Percentiles rank a stretch among this genome's conserved stretches.
These are phyloP conservation scores for Caenorhabditis sulstoni DNA, from an alignment of 2,888 invertebrate species.

Conservation along the genomic window DNA sequence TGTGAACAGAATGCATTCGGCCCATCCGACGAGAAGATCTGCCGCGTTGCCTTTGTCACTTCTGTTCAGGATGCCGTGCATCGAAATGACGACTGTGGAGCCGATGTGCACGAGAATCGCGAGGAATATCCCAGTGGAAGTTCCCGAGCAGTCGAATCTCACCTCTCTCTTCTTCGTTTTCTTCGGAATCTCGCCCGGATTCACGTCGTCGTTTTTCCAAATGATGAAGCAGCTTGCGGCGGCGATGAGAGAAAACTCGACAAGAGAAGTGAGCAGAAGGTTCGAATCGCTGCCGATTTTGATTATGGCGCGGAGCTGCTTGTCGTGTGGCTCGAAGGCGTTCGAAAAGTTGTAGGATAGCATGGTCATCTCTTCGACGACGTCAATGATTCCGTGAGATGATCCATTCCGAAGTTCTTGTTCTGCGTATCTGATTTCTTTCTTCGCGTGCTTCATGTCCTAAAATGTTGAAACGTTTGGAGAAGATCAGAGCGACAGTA, in stretches of 20 bases:
- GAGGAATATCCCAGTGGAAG: slow-evolving; percentile 72
- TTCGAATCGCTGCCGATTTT: slow-evolving; percentile 77
- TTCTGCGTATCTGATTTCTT: slow-evolving; percentile 32
- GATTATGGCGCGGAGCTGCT: slow-evolving; percentile 26
- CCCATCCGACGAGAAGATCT: slow-evolving; percentile 73
- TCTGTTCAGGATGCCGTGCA: slow-evolving; percentile 73
- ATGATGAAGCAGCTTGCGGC: slow-evolving; percentile 79
- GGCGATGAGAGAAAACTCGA: slow-evolving; percentile 78
- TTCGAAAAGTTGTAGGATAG: neutral
- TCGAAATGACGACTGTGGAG: slow-evolving; percentile 76
- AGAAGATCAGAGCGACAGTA: neutral
- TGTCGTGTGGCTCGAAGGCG: neutral
- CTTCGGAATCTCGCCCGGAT: slow-evolving; percentile 16
- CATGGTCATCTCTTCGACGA: slow-evolving; percentile 2
- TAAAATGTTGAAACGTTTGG: neutral
- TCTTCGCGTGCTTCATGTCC: slow-evolving; percentile 44
- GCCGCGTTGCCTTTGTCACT: slow-evolving; percentile 64
- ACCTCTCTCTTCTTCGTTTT: slow-evolving; percentile 69
- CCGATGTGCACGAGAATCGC: slow-evolving; percentile 76
- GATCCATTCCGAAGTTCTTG: slow-evolving; percentile 9
- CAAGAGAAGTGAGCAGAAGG: slow-evolving; percentile 77
- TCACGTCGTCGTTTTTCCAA: slow-evolving; percentile 74
- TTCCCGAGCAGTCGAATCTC: slow-evolving; percentile 76
- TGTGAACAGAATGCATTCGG: slow-evolving; percentile 73
- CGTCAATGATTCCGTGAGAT: neutral